Percentiles rank a stretch among this genome's conserved stretches.
These are phyloP conservation scores for Pteromalus puparum DNA, from an alignment of 1,140 invertebrate genomes.

Conservation along the genomic window DNA sequence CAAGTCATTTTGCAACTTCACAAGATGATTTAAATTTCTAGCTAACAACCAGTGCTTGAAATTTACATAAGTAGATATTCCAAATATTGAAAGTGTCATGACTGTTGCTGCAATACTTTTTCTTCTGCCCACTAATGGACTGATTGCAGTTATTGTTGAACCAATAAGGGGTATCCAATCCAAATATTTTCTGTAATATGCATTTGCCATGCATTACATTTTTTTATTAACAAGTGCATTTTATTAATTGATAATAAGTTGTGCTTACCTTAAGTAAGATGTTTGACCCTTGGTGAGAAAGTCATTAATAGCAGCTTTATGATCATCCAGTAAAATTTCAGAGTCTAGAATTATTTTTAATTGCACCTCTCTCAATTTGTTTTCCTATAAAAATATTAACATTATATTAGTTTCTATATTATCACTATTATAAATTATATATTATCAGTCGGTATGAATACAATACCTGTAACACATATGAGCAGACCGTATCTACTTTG, in stretches of 20 bases:
- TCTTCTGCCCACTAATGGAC: conserved; percentile 45
- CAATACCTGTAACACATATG: conserved; percentile 47
- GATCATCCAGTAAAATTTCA: conserved; percentile 68
- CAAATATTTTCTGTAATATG: conserved; percentile 55
- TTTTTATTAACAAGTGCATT: conserved; percentile 1
- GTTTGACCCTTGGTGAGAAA: conserved; percentile 54
- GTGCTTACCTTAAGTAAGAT: conserved; percentile 59
- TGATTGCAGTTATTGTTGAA: conserved; percentile 50
- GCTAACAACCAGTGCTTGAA: conserved; percentile 50
- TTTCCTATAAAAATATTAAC: conserved; percentile 54
- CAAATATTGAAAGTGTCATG: conserved; percentile 51
- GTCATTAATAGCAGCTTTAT: conserved; percentile 60
- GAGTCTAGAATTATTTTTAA: conserved; percentile 62
- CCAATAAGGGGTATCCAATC: conserved; percentile 57
- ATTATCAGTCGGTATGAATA: conserved; percentile 23
- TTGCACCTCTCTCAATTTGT: conserved; percentile 55
- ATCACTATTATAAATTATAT: conserved; percentile 11
- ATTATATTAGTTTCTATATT: neutral
- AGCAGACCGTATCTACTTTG: conserved; percentile 47
- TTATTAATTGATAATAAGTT: neutral
- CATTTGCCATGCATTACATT: neutral
- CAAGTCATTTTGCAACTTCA: conserved; percentile 65
- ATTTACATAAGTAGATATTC: conserved; percentile 54
- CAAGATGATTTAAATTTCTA: conserved; percentile 58
- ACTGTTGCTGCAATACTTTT: conserved; percentile 53